phyloP scores from a whole-genome alignment of 1,140 invertebrate species.

The Diabrotica undecimpunctata region DNA sequence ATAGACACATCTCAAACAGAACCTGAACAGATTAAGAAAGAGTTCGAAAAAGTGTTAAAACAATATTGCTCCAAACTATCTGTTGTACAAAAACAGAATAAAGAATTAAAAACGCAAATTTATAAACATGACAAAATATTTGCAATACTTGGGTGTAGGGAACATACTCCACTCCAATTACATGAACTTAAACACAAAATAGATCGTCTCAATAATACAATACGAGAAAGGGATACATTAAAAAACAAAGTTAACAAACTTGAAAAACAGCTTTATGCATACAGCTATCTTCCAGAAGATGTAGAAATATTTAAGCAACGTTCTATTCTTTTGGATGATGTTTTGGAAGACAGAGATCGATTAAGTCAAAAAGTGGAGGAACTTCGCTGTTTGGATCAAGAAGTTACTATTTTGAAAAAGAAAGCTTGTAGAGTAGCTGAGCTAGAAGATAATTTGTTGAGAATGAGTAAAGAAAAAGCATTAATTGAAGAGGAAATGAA shows the following conservation, averaged over 20 bases:
- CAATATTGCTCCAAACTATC: constrained; percentile 36
- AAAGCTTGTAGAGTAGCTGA: constrained; percentile 26
- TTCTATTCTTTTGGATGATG: constrained; percentile 28
- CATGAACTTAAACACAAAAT: constrained; percentile 26
- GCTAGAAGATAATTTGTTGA: constrained; percentile 27
- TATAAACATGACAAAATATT: constrained; percentile 14
- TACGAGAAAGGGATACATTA: constrained; percentile 32
- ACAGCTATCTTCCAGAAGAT: constrained; percentile 32
- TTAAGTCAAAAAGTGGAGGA: constrained; percentile 30
- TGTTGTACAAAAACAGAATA: constrained; percentile 36
- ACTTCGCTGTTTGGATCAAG: constrained; percentile 23
- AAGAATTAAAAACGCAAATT: constrained; percentile 24
- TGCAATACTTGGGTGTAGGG: not conserved
- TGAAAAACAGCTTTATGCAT: constrained; percentile 30
- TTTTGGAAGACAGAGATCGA: constrained; percentile 27
- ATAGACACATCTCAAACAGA: constrained; percentile 28
- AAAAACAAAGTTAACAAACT: constrained; percentile 27
- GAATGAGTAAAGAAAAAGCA: constrained; percentile 26
- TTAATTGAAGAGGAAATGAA: constrained; percentile 35
- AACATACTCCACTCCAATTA: not conserved
- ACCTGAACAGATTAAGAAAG: constrained; percentile 33
- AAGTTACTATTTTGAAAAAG: constrained; percentile 15
- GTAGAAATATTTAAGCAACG: constrained; percentile 30
- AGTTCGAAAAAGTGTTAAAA: constrained; percentile 34
- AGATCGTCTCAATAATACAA: constrained; percentile 25